Evolutionary conservation across 1,140 invertebrate genomes (phyloP).

Genomic region (Antheraea pernyi): DNA sequence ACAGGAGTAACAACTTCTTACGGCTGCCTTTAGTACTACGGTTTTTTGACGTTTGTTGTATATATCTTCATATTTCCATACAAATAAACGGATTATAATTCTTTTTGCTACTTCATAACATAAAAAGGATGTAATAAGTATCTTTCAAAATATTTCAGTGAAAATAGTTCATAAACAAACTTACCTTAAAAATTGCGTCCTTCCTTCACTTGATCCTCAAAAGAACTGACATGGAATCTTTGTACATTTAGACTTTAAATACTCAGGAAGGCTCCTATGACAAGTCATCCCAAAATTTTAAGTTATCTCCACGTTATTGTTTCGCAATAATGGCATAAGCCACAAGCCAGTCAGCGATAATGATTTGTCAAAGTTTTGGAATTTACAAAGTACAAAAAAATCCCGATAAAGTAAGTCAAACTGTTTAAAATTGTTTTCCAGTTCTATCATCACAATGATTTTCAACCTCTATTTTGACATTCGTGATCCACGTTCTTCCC

Average conservation of each 20-base stretch:
- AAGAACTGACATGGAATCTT: constrained; percentile 37
- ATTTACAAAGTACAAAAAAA: constrained; percentile 26
- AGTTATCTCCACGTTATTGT: constrained; percentile 43
- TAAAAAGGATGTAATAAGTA: no score
- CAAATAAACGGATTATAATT: no score
- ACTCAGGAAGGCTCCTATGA: background rate
- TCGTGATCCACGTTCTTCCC: no score
- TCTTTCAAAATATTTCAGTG: background rate
- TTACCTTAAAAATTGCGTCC: constrained; percentile 37
- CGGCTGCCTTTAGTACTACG: no score
- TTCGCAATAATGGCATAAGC: constrained; percentile 47
- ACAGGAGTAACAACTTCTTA: no score
- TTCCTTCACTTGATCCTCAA: constrained; percentile 25
- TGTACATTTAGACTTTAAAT: constrained; percentile 47
- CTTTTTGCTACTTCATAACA: no score
- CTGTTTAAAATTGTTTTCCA: background rate
- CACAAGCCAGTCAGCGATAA: constrained; percentile 39
- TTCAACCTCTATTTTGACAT: no score
- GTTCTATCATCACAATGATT: no score
- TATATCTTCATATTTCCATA: no score
- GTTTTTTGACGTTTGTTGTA: no score
- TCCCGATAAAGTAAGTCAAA: background rate
- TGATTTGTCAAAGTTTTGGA: constrained; percentile 53
- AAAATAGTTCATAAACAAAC: constrained; percentile 11
- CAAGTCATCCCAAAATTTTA: constrained; percentile 19